Evolutionary conservation across 2,797 vertebrate genomes (phyloP), one percentile per base, ranked within the genome.

Genomic region (Microctenopoma lineatum): DNA sequence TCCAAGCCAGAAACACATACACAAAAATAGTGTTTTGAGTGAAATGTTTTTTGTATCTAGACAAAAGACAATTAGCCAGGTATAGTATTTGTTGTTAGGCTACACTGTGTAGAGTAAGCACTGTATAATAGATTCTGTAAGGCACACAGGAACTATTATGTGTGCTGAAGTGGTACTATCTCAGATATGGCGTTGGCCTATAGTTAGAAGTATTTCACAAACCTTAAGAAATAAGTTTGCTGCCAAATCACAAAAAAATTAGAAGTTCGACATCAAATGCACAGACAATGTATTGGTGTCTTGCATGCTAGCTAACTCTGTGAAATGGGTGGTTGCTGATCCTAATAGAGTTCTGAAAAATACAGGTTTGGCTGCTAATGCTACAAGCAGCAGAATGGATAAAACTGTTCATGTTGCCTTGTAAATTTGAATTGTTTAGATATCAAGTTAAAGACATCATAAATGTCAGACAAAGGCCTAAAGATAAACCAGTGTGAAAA

Each of bases 81-180:
- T 46, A 42, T 75, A 77, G 53, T 64, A 26, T 73, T 53, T 72
- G 57, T 54, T 57, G 56, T 52, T 48, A 58, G 70, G 75, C 70
- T 74, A 78, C 59, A 73, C 70, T 77, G 61, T 77, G 70, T 54
- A 45, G 16, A 45, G n/a, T 18, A 54, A 21, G 45, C 55, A 41
- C 38, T 60, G 51, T 78, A 51, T 63, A 59, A 51, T 54, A 59
- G 14, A 48, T 46, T 59, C 44, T 64, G 36, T 82, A 85, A 86
- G 80, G 80, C 87, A 85, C 72, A 73, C 73, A 86, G 58, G 80
- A 60, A 81, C 77, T 50, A 70, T 65, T 54, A 59, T 72, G 72
- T 75, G 71, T 79, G 79, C 64, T 60, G 47, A 55, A 62, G 21
- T 47, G 36, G 47, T 55, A 15, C n/a, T 36, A 66, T 42, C 48